These are phyloP conservation scores for Kuschelorhynchus macadamiae DNA, from an alignment of 2,888 invertebrate genomes.

Conservation along the genomic window DNA sequence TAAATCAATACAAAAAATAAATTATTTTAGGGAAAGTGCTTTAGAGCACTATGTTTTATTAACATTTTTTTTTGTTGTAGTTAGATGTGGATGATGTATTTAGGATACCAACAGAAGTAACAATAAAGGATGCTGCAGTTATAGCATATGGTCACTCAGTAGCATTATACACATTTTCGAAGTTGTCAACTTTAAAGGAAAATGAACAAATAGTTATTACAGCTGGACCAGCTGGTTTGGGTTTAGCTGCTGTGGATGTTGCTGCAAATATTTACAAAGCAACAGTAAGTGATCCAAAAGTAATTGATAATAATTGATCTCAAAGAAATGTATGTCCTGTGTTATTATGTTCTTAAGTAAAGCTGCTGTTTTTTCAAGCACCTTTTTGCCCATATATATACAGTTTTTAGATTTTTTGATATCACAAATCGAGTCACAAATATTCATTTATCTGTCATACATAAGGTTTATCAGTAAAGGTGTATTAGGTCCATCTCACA, in stretches of 20 bases:
- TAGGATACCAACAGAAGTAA: constrained; percentile 72
- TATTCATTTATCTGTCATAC: too few species aligned
- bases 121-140: constrained; percentile 72
- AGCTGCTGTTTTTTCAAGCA: too few species aligned
- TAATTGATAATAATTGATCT: too few species aligned
- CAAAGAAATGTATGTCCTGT: too few species aligned
- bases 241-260: constrained; percentile 78
- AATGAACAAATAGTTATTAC: constrained; percentile 76
- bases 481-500: too few species aligned
- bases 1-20: too few species aligned
- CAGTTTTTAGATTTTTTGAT: too few species aligned
- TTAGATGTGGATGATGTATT: constrained; percentile 72
- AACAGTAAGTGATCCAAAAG: constrained; percentile 72
- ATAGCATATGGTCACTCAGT: constrained; percentile 75
- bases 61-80: constrained; percentile 53
- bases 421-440: too few species aligned
- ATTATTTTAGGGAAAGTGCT: not conserved
- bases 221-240: constrained; percentile 76
- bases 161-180: constrained; percentile 75
- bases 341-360: too few species aligned
- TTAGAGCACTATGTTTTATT: not conserved
- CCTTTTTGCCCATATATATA: too few species aligned
- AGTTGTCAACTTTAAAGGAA: constrained; percentile 69
- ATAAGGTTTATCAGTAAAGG: too few species aligned
- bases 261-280: constrained; percentile 78